Evolutionary conservation across 1,140 invertebrate species (phyloP), one percentile per base, ranked within the genome.

Genomic region (Octopus bimaculoides): DNA sequence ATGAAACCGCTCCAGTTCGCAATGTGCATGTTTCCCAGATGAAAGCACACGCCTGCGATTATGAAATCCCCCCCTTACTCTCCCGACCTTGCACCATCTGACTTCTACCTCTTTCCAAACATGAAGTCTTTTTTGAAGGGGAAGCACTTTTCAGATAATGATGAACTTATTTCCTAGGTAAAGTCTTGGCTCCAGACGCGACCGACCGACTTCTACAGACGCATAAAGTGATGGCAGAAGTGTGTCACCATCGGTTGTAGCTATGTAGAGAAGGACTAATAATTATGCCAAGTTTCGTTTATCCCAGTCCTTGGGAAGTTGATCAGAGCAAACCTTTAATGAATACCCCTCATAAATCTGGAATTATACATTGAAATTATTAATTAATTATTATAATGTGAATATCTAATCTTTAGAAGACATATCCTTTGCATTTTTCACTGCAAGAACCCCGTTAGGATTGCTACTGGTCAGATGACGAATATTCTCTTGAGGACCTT

Each of bases 211-310:
- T 66, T 66, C 61, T 66, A 66, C 61, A 66, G 61, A n/a, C 61
- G 61, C 61, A 66, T 66, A 66, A 66, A 66, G 61, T 66, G 61
- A 66, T 66, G 61, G 61, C 9, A n/a, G 61, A 66, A 66, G 61
- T 66, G 61, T 66, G 61, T 66, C 9, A 66, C 61, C 61, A 9
- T 66, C n/a, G 61, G 61, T 66, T 9, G 61, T 66, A n/a, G 61
- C 61, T 66, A 66, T 66, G 61, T 66, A 66, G 61, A 66, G 61
- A 66, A 66, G n/a, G 61, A 66, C 61, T 66, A 66, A 66, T 66
- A 66, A 66, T n/a, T 66, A n/a, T 66, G 61, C 61, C 61, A 66
- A 66, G 61, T 66, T 66, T 66, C 61, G 61, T 66, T 66, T n/a
- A 9, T 66, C 61, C n/a, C 61, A 66, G 61, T 66, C 61, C 61